Base-by-base conservation (phyloP, 2,888 invertebrate species). In the Cerastis leucographa region DNA sequence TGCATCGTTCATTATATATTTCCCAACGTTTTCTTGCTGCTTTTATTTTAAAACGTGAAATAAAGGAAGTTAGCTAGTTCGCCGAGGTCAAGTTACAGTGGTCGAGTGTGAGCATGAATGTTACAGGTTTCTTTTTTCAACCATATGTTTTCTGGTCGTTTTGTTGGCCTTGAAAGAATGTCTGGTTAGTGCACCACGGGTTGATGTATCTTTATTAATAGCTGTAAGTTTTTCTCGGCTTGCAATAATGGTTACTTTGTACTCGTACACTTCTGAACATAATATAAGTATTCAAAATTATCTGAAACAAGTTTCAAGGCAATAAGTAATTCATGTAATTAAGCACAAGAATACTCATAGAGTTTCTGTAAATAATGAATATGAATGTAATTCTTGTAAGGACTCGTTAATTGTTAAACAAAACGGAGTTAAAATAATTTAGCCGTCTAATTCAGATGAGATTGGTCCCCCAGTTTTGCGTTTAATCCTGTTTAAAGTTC, bases 121-220 rank as follows among this genome's bases (percentile, higher is more conserved):
- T 91, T 91, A 88, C 91, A 92, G 91, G 91, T 93, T 94, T 93
- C 92, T 94, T 95, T 95, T 95, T 95, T 93, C 93, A 92, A 92
- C 93, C 95, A 96, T 95, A 94, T 96, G 95, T 95, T 95, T 95
- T 93, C 92, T 94, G 94, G 94, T 95, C 92, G 93, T 95, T 94
- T 94, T 94, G 95, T 93, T 96, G 94, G 94, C 95, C 95, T 95
- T 95, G 94, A 90, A 93, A 93, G 94, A 94, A 94, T 95, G 95
- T 93, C 94, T 95, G 94, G 94, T 94, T 93, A 90, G 87, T 94
- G 93, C 94, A 89, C 93, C 88, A 88, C 84, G 91, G 92, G 93
- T 93, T 92, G 93, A 91, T 92, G 93, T 89, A 89, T 92, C 84
- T 89, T 91, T 94, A 94, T 94, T 94, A 93, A 94, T 94, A 93